These are phyloP conservation scores for Pelecanus crispus DNA, from an alignment of 2,113 vertebrate species.

Conservation along the genomic window DNA sequence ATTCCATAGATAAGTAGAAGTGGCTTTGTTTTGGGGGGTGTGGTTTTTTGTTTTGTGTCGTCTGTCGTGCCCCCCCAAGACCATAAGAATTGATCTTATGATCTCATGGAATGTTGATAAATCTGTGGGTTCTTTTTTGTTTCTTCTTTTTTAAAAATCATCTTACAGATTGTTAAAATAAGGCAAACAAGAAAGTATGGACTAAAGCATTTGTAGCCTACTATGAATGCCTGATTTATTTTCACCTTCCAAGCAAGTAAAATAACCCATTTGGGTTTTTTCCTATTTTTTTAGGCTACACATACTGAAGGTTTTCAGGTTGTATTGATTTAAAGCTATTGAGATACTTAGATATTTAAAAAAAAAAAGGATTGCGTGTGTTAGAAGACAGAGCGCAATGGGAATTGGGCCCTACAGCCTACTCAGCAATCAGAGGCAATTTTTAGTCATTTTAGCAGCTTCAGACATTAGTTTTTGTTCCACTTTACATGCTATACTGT, in stretches of 20 bases:
- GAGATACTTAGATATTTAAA: background rate
- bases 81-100: background rate
- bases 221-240: background rate
- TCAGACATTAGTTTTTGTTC: background rate
- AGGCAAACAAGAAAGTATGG: background rate
- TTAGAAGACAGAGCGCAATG: background rate
- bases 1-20: background rate
- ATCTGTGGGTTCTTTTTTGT: accelerated
- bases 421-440: background rate
- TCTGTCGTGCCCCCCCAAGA: too few species aligned
- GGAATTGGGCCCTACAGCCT: background rate
- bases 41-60: too few species aligned
- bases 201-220: background rate
- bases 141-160: background rate
- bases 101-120: background rate
- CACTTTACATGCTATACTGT: background rate
- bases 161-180: background rate
- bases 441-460: background rate
- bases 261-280: background rate
- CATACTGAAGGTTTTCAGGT: background rate
- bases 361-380: background rate
- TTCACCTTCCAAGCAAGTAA: background rate
- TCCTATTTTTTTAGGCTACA: background rate
- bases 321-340: background rate
- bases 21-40: too few species aligned